Evolutionary conservation across 2,888 invertebrate species (phyloP).

Genomic region (Nephrotoma guestfalica): DNA sequence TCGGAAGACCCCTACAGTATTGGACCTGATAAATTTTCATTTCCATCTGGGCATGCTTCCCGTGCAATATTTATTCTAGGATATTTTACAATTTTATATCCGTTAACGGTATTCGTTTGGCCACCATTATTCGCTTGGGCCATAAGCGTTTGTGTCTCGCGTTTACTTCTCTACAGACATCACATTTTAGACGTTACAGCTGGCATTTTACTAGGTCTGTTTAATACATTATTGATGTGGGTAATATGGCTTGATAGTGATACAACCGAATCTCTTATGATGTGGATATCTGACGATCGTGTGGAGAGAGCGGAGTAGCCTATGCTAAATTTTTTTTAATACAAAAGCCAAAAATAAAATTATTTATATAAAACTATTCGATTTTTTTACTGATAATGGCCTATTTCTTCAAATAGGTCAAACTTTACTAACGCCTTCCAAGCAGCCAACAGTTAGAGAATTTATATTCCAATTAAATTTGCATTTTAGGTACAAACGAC

Average conservation of each 20-base stretch:
- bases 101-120: conserved; percentile 42
- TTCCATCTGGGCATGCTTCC: conserved; percentile 92
- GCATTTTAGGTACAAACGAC: too few relatives aligned
- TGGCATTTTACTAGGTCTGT: conserved; percentile 58
- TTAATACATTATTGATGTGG: conserved; percentile 49
- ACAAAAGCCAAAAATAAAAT: too few relatives aligned
- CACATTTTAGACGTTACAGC: conserved; percentile 70
- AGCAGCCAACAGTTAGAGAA: too few relatives aligned
- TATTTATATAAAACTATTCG: too few relatives aligned
- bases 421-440: too few relatives aligned
- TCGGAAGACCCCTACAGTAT: conserved; percentile 52
- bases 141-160: conserved; percentile 54
- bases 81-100: conserved; percentile 52
- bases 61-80: conserved; percentile 61
- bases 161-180: conserved; percentile 73
- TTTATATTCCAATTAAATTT: too few relatives aligned
- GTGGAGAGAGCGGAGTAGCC: neutral
- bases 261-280: neutral
- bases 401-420: too few relatives aligned
- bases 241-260: conserved; percentile 41
- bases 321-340: too few relatives aligned
- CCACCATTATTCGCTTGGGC: conserved; percentile 62
- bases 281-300: conserved; percentile 1
- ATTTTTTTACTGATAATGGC: too few relatives aligned
- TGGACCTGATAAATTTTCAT: conserved; percentile 63